Base-by-base conservation (phyloP, 2,888 invertebrate species). In the Trissoscelio sp. region DNA sequence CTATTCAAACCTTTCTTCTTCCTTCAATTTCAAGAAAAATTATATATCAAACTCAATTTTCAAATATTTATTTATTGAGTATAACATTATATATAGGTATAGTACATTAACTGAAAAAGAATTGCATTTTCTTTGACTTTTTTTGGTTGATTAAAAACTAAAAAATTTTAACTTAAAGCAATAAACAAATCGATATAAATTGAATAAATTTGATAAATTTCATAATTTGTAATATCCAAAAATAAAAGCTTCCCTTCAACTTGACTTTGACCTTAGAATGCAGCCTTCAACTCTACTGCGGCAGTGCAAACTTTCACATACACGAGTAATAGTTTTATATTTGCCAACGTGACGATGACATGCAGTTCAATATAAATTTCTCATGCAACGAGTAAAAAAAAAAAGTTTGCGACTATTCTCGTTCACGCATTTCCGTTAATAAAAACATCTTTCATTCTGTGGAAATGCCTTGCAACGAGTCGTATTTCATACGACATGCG, bases 211-310 rank as follows among this genome's bases (percentile, higher is more conserved):
- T 24, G 24, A 24, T 24, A 24, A 24, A 24, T 4, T 24, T 3
- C 6, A 24, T 4, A 24, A 24, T 24, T 24, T 24, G 24, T n/a
- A n/a, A n/a, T n/a, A 51, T 37, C n/a, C n/a, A 37, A 12, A 44
- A 24, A 11, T 16, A 64, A 55, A 55, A 9, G 31, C 20, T 69
- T 64, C 20, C 37, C 48, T 46, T 28, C 34, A 14, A 72, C 72
- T 72, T 72, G 66, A 64, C 70, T 70, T 78, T 72, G 78, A 72
- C 79, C 66, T 72, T 66, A 66, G 34, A 44, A 44, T 51, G 51
- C 14, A 72, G 20, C 72, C 79, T 79, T 79, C 78, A 79, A 66
- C 66, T 66, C 46, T 37, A 24, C 12, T 28, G 28, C 37, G n/a
- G 44, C 16, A 46, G 18, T 5, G 16, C 46, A 58, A 51, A 79